Conservation (phyloP, 2,888 invertebrate species). For the Gymnoscelis rufifasciata region DNA sequence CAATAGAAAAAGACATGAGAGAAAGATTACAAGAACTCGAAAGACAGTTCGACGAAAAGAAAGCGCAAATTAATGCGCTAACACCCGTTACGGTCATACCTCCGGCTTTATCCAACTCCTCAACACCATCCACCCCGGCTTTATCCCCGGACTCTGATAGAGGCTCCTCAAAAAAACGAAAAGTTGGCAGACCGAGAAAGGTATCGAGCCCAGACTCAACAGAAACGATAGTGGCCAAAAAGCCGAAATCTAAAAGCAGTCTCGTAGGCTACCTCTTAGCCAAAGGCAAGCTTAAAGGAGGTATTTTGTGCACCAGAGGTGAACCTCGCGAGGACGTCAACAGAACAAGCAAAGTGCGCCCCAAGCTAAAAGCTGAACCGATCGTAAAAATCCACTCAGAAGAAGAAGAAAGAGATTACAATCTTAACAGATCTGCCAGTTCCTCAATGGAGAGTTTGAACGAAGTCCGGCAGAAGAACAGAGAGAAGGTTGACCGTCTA, state of each 20-base stretch:
- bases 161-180: slow-evolving; percentile 85
- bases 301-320: slow-evolving; percentile 72
- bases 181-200: slow-evolving; percentile 89
- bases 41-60: slow-evolving; percentile 89
- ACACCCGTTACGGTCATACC: slow-evolving; percentile 72
- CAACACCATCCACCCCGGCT: slow-evolving; percentile 67
- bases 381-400: slow-evolving; percentile 81
- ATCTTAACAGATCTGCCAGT: slow-evolving; percentile 69
- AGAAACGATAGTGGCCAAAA: slow-evolving; percentile 90
- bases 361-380: slow-evolving; percentile 85
- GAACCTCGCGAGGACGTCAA: slow-evolving; percentile 72
- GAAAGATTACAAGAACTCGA: slow-evolving; percentile 89
- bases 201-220: slow-evolving; percentile 82
- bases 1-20: slow-evolving; percentile 90
- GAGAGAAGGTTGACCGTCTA: slow-evolving; percentile 69
- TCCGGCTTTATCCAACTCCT: slow-evolving; percentile 56
- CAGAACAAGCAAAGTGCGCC: slow-evolving; percentile 81
- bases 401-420: slow-evolving; percentile 72
- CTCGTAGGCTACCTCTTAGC: slow-evolving; percentile 83
- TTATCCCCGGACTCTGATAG: slow-evolving; percentile 70
- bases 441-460: slow-evolving; percentile 76
- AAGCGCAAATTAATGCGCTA: slow-evolving; percentile 87
- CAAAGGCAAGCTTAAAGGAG: slow-evolving; percentile 80
- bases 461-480: slow-evolving; percentile 71
- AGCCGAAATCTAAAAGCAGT: slow-evolving; percentile 84